Evolutionary conservation across 2,113 vertebrate species (phyloP).

Genomic region (Tinamus guttatus): DNA sequence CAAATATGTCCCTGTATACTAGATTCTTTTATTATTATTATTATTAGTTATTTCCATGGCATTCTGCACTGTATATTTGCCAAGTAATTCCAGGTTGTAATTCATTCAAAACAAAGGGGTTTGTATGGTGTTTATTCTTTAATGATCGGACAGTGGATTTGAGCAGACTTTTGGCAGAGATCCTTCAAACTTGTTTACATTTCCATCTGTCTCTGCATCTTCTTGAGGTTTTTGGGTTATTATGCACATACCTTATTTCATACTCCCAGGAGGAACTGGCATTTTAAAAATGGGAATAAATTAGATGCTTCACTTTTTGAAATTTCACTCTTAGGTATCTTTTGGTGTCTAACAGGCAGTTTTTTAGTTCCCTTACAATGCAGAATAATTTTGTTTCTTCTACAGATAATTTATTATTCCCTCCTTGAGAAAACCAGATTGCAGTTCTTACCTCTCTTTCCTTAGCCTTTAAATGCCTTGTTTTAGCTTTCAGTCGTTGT

Average conservation of each 20-base stretch:
- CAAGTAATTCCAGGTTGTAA: conserved; percentile 68
- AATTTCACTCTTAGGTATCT: conserved; percentile 67
- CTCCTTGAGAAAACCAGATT: conserved; percentile 73
- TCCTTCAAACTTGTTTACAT: conserved; percentile 70
- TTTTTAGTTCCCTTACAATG: conserved; percentile 70
- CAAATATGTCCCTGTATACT: conserved; percentile 42
- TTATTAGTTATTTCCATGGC: not conserved
- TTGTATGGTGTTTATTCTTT: conserved; percentile 64
- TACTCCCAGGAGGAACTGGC: not conserved
- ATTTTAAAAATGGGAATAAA: conserved; percentile 47
- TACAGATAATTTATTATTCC: conserved; percentile 75
- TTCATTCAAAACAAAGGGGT: conserved; percentile 60
- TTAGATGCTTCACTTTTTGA: conserved; percentile 47
- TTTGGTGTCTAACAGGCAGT: conserved; percentile 59
- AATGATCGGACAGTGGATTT: conserved; percentile 66
- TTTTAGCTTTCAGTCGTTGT: conserved; percentile 64
- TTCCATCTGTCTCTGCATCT: conserved; percentile 70
- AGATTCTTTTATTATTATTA: not conserved
- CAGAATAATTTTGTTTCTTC: conserved; percentile 75
- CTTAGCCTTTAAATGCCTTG: conserved; percentile 71
- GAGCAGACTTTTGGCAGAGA: conserved; percentile 66
- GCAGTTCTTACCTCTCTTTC: conserved; percentile 63
- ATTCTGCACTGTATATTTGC: conserved; percentile 46
- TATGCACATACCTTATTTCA: not conserved
- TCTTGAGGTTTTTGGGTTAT: conserved; percentile 51